These are phyloP conservation scores for Canis aureus DNA, from an alignment of 2,113 vertebrate species.

Conservation along the genomic window DNA sequence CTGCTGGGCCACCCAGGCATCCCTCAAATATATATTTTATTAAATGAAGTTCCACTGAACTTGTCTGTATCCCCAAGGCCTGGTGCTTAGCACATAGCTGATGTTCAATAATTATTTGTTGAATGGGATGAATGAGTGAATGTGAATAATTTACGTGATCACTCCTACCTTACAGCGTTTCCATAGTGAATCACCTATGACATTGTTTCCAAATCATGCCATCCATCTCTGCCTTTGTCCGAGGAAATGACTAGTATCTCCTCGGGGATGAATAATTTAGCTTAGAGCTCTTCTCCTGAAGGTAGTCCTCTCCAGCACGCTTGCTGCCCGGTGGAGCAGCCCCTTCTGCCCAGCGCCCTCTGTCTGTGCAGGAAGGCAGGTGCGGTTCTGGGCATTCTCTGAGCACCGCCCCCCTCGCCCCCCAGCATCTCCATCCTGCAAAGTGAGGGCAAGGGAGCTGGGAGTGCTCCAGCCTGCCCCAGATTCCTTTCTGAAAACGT, in stretches of 20 bases:
- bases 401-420: neutral
- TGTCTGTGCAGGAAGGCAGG: neutral
- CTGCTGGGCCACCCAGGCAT: no score
- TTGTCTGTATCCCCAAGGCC: neutral
- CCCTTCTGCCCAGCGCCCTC: neutral
- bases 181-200: neutral
- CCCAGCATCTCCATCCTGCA: neutral
- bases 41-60: neutral
- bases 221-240: neutral
- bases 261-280: neutral
- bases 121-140: neutral
- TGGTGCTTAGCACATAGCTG: neutral
- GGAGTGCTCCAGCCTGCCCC: neutral
- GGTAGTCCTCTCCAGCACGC: neutral
- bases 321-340: accelerated
- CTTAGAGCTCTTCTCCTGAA: neutral
- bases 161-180: neutral
- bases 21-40: neutral
- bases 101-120: neutral
- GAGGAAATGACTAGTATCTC: neutral
- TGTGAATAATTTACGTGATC: neutral
- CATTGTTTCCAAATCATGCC: neutral
- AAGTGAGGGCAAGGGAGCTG: neutral
- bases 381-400: neutral
- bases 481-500: neutral